phyloP scores from a whole-genome alignment of 2,888 invertebrate genomes.

The Ptychoptera albimana region DNA sequence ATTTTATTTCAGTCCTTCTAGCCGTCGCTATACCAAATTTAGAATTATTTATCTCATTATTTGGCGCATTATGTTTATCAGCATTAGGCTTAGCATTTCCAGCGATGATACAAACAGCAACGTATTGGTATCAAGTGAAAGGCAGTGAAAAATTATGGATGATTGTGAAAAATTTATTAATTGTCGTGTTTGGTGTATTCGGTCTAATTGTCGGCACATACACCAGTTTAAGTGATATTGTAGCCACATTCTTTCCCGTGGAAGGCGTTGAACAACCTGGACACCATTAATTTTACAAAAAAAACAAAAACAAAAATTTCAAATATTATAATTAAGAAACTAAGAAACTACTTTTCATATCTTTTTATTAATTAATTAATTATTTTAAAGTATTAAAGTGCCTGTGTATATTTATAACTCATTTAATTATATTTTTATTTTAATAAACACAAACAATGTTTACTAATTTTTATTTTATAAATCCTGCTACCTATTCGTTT shows the following conservation, averaged over 20 bases:
- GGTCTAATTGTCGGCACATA: slow-evolving; percentile 55
- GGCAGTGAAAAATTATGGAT: slow-evolving; percentile 39
- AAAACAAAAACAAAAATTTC: too few species aligned
- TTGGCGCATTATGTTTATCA: slow-evolving; percentile 81
- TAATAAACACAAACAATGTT: too few species aligned
- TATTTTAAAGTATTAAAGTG: too few species aligned
- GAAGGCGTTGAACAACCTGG: not conserved
- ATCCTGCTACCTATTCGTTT: too few species aligned
- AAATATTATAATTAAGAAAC: too few species aligned
- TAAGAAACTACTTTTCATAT: too few species aligned
- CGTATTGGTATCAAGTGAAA: slow-evolving; percentile 54
- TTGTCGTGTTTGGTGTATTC: slow-evolving; percentile 47
- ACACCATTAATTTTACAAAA: too few species aligned
- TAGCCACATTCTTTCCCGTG: slow-evolving; percentile 34
- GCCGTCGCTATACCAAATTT: slow-evolving; percentile 76
- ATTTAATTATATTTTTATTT: too few species aligned
- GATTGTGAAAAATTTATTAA: slow-evolving; percentile 41
- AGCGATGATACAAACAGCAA: slow-evolving; percentile 70
- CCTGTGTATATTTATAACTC: too few species aligned
- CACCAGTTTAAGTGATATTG: slow-evolving; percentile 48
- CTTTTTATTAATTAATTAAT: too few species aligned
- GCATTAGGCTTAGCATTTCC: slow-evolving; percentile 82
- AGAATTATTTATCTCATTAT: slow-evolving; percentile 62
- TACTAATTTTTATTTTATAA: too few species aligned
- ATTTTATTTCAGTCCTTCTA: slow-evolving; percentile 47